These are phyloP conservation scores for Pseudorectes ferrugineus DNA, from an alignment of 2,113 vertebrate genomes.

Conservation along the genomic window DNA sequence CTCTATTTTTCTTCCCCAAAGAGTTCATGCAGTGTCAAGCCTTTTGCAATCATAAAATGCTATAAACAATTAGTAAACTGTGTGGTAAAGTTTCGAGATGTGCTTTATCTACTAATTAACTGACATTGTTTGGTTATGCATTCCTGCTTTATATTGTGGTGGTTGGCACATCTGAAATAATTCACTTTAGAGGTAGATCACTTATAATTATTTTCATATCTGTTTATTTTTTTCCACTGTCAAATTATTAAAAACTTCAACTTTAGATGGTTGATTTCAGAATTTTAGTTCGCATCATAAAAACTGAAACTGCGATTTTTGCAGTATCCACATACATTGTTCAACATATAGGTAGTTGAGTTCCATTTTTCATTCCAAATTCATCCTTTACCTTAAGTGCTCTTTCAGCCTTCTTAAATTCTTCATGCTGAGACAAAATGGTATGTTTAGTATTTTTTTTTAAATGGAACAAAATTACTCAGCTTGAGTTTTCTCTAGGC, in stretches of 20 bases:
- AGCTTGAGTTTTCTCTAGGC: not conserved
- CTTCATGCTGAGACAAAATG: not conserved
- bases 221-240: conserved; percentile 3
- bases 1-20: conserved; percentile 71
- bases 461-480: not conserved
- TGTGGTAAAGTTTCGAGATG: conserved; percentile 73
- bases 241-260: not conserved
- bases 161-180: conserved; percentile 78
- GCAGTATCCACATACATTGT: not conserved
- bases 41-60: conserved; percentile 74
- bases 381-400: conserved; percentile 1
- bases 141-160: conserved; percentile 74
- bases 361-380: conserved; percentile 41
- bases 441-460: not conserved
- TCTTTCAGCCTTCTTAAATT: not conserved
- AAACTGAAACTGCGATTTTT: not conserved
- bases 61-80: conserved; percentile 65
- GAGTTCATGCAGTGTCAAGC: conserved; percentile 75
- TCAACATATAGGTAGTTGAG: not conserved
- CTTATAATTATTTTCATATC: not conserved
- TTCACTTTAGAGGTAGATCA: not conserved
- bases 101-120: conserved; percentile 80
- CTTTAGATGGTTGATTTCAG: not conserved
- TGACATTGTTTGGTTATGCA: conserved; percentile 75
- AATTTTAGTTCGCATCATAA: not conserved